Evolutionary conservation across 2,888 invertebrate genomes (phyloP).

Genomic region (Dasypolia templi): DNA sequence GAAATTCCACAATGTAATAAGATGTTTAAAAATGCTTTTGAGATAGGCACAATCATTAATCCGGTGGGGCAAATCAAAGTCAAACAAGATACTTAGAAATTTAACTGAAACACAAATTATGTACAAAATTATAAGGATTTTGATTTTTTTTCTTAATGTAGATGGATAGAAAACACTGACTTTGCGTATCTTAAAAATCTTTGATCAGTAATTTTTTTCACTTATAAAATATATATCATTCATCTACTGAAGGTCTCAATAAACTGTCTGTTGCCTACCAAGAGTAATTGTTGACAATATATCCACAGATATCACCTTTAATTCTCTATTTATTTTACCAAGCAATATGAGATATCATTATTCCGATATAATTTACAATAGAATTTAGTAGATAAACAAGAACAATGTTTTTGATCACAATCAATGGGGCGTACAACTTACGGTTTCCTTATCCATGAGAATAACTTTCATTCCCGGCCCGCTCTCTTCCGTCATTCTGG

Average conservation of each 20-base stretch:
- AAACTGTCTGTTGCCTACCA: not conserved
- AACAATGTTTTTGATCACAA: conserved; percentile 4
- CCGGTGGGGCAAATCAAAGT: not conserved
- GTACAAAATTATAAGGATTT: too few relatives aligned
- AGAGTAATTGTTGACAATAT: not conserved
- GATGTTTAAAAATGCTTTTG: too few relatives aligned
- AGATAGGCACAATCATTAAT: too few relatives aligned
- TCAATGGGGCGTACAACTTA: conserved; percentile 79
- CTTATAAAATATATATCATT: not conserved
- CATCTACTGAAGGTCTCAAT: not conserved
- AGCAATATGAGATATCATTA: not conserved
- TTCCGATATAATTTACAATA: not conserved
- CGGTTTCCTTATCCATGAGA: conserved; percentile 99
- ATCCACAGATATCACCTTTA: not conserved
- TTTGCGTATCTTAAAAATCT: not conserved
- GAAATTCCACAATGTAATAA: not conserved
- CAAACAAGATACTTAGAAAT: not conserved
- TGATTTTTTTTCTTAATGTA: not conserved
- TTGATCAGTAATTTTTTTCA: not conserved
- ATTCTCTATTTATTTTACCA: not conserved
- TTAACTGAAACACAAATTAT: too few relatives aligned
- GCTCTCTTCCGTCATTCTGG: conserved; percentile 99
- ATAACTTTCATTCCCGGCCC: conserved; percentile 99
- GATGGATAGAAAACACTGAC: not conserved
- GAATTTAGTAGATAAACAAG: conserved; percentile 2